Evolutionary conservation across 2,113 vertebrate species (phyloP).

Genomic region (Picathartes gymnocephalus): DNA sequence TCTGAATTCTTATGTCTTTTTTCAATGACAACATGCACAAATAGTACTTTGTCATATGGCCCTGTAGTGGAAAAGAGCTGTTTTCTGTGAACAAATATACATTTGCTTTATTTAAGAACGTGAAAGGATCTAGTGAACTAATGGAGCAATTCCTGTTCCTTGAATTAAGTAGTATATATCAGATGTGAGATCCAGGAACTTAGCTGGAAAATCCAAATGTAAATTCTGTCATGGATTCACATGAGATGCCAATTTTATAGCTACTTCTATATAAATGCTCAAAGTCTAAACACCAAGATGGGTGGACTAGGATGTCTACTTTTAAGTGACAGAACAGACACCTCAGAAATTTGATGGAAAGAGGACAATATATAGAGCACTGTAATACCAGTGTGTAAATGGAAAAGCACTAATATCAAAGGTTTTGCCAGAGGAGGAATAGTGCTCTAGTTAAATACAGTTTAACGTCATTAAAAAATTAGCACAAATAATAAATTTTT

Average conservation of each 20-base stretch:
- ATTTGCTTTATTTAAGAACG: neutral
- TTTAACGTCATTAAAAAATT: neutral
- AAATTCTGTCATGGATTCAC: neutral
- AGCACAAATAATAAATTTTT: neutral
- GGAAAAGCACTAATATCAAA: neutral
- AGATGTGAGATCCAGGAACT: neutral
- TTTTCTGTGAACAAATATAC: neutral
- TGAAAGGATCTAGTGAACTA: neutral
- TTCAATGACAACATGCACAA: neutral
- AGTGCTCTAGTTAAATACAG: neutral
- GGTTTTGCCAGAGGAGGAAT: neutral
- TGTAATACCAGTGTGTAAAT: neutral
- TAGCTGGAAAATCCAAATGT: neutral
- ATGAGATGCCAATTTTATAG: neutral
- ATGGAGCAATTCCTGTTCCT: neutral
- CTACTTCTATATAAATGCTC: neutral
- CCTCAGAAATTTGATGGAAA: neutral
- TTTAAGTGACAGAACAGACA: neutral
- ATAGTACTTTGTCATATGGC: neutral
- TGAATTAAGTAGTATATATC: neutral
- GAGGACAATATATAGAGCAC: neutral
- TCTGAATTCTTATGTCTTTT: slow-evolving; percentile 10
- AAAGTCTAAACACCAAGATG: neutral
- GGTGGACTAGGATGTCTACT: neutral
- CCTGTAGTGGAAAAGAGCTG: neutral